phyloP scores from a whole-genome alignment of 1,140 invertebrate genomes.

The Scylla paramamosain region DNA sequence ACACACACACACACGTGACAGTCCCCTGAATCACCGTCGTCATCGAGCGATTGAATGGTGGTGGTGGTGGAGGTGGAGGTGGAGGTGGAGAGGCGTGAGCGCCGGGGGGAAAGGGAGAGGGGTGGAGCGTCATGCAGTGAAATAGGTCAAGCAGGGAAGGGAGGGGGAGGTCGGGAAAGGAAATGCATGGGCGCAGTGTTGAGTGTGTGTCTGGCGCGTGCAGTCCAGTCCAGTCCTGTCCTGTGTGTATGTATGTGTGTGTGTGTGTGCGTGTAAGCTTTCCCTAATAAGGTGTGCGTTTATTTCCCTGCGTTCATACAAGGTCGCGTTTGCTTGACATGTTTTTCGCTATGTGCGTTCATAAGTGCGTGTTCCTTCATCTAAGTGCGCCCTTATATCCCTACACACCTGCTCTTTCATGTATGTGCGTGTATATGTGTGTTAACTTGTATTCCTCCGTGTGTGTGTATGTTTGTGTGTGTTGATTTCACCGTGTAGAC shows the following conservation, averaged over 20 bases:
- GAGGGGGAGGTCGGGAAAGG: background rate
- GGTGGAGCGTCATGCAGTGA: background rate
- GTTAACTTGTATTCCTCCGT: background rate
- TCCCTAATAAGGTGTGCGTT: too few relatives aligned
- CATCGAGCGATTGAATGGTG: background rate
- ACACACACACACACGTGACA: background rate
- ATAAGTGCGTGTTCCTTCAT: background rate
- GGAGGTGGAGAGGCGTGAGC: background rate
- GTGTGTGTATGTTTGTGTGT: background rate
- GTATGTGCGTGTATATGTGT: background rate
- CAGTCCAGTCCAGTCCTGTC: background rate
- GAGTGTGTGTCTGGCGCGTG: background rate
- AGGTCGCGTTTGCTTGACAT: background rate
- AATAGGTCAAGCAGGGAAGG: background rate
- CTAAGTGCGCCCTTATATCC: background rate
- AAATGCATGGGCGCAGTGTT: background rate
- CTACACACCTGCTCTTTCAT: background rate
- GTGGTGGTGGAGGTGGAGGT: background rate
- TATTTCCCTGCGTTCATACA: background rate
- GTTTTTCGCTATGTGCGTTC: background rate
- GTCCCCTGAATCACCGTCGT: background rate
- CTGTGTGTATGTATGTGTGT: conserved; percentile 47
- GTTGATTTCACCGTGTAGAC: too few relatives aligned
- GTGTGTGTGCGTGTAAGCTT: conserved; percentile 32
- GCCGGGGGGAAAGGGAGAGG: background rate